Base-by-base conservation (phyloP, 1,140 invertebrate genomes). In the Drosophila repleta region DNA sequence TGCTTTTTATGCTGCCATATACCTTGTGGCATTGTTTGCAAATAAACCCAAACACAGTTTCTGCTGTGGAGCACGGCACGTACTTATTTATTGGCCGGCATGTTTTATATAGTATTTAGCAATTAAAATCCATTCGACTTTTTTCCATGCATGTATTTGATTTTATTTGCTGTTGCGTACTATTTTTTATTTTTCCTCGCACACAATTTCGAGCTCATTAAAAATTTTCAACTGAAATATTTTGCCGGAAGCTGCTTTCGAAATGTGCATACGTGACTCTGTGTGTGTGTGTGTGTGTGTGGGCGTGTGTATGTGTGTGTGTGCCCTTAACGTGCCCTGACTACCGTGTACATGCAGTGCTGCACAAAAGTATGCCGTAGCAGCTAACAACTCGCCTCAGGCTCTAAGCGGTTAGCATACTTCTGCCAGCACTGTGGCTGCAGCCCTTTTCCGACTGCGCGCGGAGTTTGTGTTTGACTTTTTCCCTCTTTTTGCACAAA, bases 171-270 rank as follows among this genome's bases (percentile, higher is more conserved):
- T 52, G 71, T 35, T 58, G 60, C 45, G 32, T 48, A 29, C 18
- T 51, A 55, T 74, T 74, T 74, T 76, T 70, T 60, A 61, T 74
- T 70, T 67, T 58, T 63, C 10, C 18, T 15, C 48, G 43, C 58
- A 35, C 56, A 72, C 67, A 73, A 82, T 73, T 87, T 79, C 45
- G 73, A 83, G 83, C 83, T 87, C 83, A 87, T 87, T 87, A 87
- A 87, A 87, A 87, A 79, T 87, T 76, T 88, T 88, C 83, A 87
- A 88, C 83, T 87, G 83, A 87, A 87, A 87, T 87, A 82, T 82
- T 87, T 75, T 74, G 76, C 83, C 79, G 83, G 83, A 87, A 88
- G 76, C 79, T 48, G 20, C 61, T 35, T 52, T 74, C 58, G 65
- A 71, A 51, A 62, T 78, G 55, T 69, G 37, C 32, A 45, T 29